These are phyloP conservation scores for Orgyia antiqua DNA, from an alignment of 2,888 invertebrate genomes.

Conservation along the genomic window DNA sequence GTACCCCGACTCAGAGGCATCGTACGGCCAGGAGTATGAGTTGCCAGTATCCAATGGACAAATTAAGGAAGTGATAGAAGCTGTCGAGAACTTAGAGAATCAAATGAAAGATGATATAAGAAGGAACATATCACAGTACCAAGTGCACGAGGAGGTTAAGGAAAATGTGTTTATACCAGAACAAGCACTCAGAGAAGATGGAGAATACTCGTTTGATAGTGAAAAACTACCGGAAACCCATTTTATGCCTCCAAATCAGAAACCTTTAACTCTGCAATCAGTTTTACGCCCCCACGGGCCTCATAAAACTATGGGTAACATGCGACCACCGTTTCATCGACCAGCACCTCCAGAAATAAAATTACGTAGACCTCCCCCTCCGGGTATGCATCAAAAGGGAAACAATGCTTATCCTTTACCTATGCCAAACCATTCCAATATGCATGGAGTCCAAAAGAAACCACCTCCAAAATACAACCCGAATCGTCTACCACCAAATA, in stretches of 20 bases:
- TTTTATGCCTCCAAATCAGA: conserved; percentile 55
- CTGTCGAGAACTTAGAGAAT: conserved; percentile 61
- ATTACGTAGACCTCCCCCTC: conserved; percentile 53
- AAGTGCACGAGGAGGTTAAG: conserved; percentile 55
- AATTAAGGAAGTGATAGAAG: conserved; percentile 63
- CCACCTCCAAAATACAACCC: conserved; percentile 23
- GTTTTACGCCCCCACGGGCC: conserved; percentile 57
- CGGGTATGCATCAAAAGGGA: conserved; percentile 41
- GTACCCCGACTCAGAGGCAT: conserved; percentile 36
- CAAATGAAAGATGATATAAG: conserved; percentile 50
- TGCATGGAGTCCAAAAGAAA: conserved; percentile 44
- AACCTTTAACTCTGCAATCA: conserved; percentile 65
- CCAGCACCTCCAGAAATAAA: conserved; percentile 69
- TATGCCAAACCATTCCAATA: conserved; percentile 48
- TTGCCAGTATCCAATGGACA: conserved; percentile 62
- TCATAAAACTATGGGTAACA: conserved; percentile 40
- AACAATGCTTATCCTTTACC: conserved; percentile 51
- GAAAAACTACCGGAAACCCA: conserved; percentile 48
- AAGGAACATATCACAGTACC: conserved; percentile 48
- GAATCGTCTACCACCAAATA: conserved; percentile 37
- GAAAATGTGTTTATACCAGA: conserved; percentile 47
- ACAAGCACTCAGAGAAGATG: conserved; percentile 53
- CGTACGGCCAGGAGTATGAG: conserved; percentile 60
- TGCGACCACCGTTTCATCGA: conserved; percentile 57
- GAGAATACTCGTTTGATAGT: conserved; percentile 55